Evolutionary conservation across 1,140 invertebrate species (phyloP), one percentile per base, ranked within the genome.

Genomic region (Xylocopa sonorina): DNA sequence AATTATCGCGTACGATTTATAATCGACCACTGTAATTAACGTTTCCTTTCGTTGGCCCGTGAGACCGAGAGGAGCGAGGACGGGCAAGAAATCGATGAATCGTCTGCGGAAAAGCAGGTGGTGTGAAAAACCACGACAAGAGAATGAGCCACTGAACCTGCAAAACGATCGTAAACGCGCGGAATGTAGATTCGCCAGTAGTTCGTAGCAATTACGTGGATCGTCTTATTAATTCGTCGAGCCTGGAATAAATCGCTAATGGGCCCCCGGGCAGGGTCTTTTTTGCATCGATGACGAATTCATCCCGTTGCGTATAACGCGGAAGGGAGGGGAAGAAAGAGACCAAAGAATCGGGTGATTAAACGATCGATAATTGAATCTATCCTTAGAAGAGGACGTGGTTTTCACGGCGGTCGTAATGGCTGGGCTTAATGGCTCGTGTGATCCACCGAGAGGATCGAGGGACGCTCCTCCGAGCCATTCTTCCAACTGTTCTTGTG

Each of bases 231-330:
- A 69, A 81, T 57, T 38, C 14, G n/a, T 29, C 57, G 53, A n/a
- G 66, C 51, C 53, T 41, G 21, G 12, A 41, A 18, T 80, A 21
- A 41, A 81, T 71, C 58, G 18, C 64, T 77, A 55, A 78, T 43
- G 43, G 32, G 18, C 29, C 38, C 29, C 38, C 27, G 27, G 41
- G 50, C 43, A n/a, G n/a, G 27, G 24, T 58, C 66, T 66, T 71
- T 29, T n/a, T 27, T 38, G 34, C n/a, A 6, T 48, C 53, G 18
- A 29, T 16, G 2, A 5, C 18, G 18, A 77, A 71, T 71, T 53
- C 6, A 1, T 43, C 21, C 27, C 62, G 43, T 29, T 57, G 6
- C 9, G 12, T 0, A 3, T 1, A 18, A 1, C 18, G 6, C 18
- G 0, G 7, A 27, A 12, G 6, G 10, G 2, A 14, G 6, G 9